These are phyloP conservation scores for Planococcus citri DNA, from an alignment of 1,140 invertebrate species.

Conservation along the genomic window DNA sequence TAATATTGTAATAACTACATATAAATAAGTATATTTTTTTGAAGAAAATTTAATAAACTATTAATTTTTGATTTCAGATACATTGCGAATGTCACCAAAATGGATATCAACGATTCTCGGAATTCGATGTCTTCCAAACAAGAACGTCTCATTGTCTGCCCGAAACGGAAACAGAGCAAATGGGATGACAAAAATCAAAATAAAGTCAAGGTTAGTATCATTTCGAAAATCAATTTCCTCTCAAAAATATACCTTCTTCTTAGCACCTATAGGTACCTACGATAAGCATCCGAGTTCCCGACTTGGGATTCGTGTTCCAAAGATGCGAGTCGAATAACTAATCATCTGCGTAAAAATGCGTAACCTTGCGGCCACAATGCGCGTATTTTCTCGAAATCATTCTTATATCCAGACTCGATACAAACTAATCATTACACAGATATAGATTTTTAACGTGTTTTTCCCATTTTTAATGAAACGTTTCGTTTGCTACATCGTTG, in stretches of 20 bases:
- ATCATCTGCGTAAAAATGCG: too few species aligned
- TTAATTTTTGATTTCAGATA: neutral
- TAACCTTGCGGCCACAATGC: neutral
- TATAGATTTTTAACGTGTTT: neutral
- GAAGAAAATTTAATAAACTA: too few species aligned
- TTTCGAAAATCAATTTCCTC: neutral
- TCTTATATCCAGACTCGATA: too few species aligned
- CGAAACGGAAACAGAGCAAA: conserved; percentile 11
- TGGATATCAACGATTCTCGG: conserved; percentile 7
- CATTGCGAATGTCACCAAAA: neutral
- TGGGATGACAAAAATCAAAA: conserved; percentile 18
- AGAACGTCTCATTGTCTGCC: conserved; percentile 10
- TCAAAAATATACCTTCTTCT: too few species aligned
- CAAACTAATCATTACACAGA: neutral
- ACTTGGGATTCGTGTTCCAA: neutral
- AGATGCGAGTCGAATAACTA: neutral
- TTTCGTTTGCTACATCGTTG: neutral
- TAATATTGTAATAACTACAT: too few species aligned
- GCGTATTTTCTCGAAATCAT: too few species aligned
- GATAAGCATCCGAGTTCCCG: too few species aligned
- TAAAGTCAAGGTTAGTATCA: conserved; percentile 1
- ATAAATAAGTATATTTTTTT: too few species aligned
- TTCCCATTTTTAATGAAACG: neutral
- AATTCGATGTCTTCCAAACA: conserved; percentile 15
- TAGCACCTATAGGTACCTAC: too few species aligned